phyloP scores from a whole-genome alignment of 1,140 invertebrate genomes.

The Drosophila ironensis region DNA sequence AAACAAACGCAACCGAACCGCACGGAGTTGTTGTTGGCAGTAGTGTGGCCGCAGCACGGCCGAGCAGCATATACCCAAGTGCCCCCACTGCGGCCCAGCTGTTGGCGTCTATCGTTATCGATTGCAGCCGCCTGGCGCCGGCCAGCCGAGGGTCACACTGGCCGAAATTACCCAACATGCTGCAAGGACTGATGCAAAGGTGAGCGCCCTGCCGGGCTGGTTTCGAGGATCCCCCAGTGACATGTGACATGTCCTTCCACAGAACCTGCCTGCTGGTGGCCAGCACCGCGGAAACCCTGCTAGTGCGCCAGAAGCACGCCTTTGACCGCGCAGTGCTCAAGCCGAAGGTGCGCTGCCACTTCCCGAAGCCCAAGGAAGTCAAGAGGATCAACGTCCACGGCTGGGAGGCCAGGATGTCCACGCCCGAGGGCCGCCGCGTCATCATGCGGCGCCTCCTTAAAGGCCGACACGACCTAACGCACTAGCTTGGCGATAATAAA shows the following conservation, averaged over 20 bases:
- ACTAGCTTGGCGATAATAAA: slow-evolving; percentile 83
- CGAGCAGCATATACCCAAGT: background rate
- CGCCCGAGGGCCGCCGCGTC: slow-evolving; percentile 85
- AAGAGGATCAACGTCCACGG: slow-evolving; percentile 87
- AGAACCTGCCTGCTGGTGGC: slow-evolving; percentile 47
- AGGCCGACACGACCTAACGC: slow-evolving; percentile 87
- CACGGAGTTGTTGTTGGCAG: slow-evolving; percentile 24
- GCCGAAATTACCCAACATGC: slow-evolving; percentile 61
- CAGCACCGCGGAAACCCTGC: slow-evolving; percentile 48
- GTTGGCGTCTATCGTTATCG: background rate
- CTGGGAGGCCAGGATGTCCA: slow-evolving; percentile 87
- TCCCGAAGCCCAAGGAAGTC: slow-evolving; percentile 88
- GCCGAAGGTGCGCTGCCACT: slow-evolving; percentile 85
- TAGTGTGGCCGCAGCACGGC: slow-evolving; percentile 41
- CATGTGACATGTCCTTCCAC: background rate
- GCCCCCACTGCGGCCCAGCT: slow-evolving; percentile 2
- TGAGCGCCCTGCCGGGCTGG: slow-evolving; percentile 6
- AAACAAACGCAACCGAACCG: slow-evolving; percentile 44
- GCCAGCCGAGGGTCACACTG: slow-evolving; percentile 9
- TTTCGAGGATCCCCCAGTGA: no score
- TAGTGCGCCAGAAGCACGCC: slow-evolving; percentile 66
- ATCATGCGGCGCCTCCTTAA: slow-evolving; percentile 90
- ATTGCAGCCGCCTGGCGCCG: no score
- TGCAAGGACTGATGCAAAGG: slow-evolving; percentile 62
- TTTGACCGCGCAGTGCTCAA: slow-evolving; percentile 66